Conservation (phyloP, 2,888 invertebrate genomes). For the Macaria liturata region DNA sequence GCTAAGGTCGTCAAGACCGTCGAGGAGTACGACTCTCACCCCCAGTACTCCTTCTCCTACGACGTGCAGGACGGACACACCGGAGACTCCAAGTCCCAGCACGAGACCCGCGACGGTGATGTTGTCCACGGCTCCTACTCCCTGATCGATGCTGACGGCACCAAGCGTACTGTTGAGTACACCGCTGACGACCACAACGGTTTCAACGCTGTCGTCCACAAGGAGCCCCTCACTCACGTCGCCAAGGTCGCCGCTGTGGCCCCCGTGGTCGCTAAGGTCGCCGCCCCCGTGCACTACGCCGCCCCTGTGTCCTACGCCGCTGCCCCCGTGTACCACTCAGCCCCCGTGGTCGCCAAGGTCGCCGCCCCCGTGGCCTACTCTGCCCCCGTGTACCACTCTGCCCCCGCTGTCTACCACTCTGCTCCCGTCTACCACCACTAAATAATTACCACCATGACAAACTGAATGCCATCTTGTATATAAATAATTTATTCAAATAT, state of each 20-base stretch:
- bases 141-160: slow-evolving; percentile 74
- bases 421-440: slow-evolving; percentile 55
- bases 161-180: slow-evolving; percentile 77
- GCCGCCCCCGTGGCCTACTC: slow-evolving; percentile 44
- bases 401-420: slow-evolving; percentile 35
- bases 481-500: slow-evolving; percentile 53
- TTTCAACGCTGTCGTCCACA: slow-evolving; percentile 79
- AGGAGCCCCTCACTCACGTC: slow-evolving; percentile 61
- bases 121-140: slow-evolving; percentile 79
- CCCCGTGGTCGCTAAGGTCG: slow-evolving; percentile 44
- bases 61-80: slow-evolving; percentile 76
- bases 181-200: slow-evolving; percentile 76
- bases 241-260: slow-evolving; percentile 38
- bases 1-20: slow-evolving; percentile 47
- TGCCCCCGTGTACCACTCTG: slow-evolving; percentile 44
- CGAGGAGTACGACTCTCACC: slow-evolving; percentile 54
- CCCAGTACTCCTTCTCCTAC: slow-evolving; percentile 71
- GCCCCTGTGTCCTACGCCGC: slow-evolving; percentile 32
- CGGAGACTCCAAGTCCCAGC: slow-evolving; percentile 76
- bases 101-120: slow-evolving; percentile 75
- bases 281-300: slow-evolving; percentile 43
- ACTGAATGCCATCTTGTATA: slow-evolving; percentile 52
- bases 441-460: slow-evolving; percentile 24
- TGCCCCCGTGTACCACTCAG: slow-evolving; percentile 48
- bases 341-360: slow-evolving; percentile 40